Conservation (phyloP, 2,797 vertebrate species). For the Aplochiton taeniatus region DNA sequence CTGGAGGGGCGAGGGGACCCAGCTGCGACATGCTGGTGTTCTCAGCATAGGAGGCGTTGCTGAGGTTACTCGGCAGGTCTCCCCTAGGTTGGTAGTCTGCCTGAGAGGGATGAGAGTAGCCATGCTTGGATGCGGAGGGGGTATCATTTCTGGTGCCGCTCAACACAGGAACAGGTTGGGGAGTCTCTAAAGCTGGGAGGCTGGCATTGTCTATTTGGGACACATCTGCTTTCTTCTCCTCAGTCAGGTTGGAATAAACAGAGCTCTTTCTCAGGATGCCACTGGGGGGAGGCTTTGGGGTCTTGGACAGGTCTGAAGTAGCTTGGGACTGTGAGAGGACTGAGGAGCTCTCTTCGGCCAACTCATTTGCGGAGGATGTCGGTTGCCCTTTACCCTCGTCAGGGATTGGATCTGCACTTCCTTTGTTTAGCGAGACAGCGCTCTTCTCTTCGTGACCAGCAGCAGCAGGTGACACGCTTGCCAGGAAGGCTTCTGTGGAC, state of each 20-base stretch:
- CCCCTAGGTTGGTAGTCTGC: conserved; percentile 57
- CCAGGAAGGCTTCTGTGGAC: conserved; percentile 91
- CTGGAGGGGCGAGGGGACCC: conserved; percentile 56
- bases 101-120: conserved; percentile 66
- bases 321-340: conserved; percentile 65
- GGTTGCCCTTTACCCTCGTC: conserved; percentile 28
- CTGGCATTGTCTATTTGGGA: conserved; percentile 39
- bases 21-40: conserved; percentile 68
- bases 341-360: conserved; percentile 41
- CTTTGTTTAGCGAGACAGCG: conserved; percentile 54
- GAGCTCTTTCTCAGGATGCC: conserved; percentile 81
- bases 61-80: conserved; percentile 77
- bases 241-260: conserved; percentile 49
- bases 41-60: conserved; percentile 75
- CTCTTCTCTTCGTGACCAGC: conserved; percentile 62
- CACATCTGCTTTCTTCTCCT: conserved; percentile 58
- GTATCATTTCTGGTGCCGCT: conserved; percentile 53
- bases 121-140: conserved; percentile 64
- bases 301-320: conserved; percentile 68
- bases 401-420: conserved; percentile 49
- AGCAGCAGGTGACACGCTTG: conserved; percentile 75
- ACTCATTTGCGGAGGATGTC: conserved; percentile 46
- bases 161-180: conserved; percentile 52
- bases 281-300: conserved; percentile 81
- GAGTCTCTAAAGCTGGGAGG: conserved; percentile 30